A percentile compares a stretch with the other conserved stretches of the same genome.
phyloP scores from a whole-genome alignment of 2,888 invertebrate species.

The Mellilla xanthometata region DNA sequence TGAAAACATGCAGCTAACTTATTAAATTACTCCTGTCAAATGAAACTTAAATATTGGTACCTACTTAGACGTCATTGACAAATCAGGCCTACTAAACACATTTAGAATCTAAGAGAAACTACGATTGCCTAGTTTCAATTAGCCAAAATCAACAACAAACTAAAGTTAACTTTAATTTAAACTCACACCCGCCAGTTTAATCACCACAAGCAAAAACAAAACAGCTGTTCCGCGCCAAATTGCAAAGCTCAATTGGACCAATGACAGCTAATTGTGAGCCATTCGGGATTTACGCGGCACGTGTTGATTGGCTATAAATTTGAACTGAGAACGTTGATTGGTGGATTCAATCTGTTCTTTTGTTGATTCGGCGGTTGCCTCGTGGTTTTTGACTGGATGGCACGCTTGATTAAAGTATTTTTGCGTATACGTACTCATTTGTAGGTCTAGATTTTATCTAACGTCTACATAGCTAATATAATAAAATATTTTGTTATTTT shows the following conservation, averaged over 20 bases:
- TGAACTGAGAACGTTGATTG: slow-evolving; percentile 49
- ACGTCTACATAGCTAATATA: no score
- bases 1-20: no score
- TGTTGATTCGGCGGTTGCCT: slow-evolving; percentile 30
- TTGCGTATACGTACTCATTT: no score
- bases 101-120: no score
- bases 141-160: no score
- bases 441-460: no score
- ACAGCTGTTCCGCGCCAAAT: slow-evolving; percentile 22
- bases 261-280: slow-evolving; percentile 53
- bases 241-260: slow-evolving; percentile 29
- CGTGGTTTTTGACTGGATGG: slow-evolving; percentile 21
- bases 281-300: slow-evolving; percentile 51
- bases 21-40: no score
- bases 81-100: neutral
- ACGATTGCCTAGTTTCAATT: neutral
- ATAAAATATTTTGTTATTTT: no score
- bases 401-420: no score
- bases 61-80: no score
- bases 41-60: no score
- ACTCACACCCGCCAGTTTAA: neutral
- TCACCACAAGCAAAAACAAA: slow-evolving; percentile 18
- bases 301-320: slow-evolving; percentile 66
- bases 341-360: slow-evolving; percentile 42
- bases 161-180: no score